Conservation (phyloP, 2,797 vertebrate genomes). For the Pyrocephalus nanus region DNA sequence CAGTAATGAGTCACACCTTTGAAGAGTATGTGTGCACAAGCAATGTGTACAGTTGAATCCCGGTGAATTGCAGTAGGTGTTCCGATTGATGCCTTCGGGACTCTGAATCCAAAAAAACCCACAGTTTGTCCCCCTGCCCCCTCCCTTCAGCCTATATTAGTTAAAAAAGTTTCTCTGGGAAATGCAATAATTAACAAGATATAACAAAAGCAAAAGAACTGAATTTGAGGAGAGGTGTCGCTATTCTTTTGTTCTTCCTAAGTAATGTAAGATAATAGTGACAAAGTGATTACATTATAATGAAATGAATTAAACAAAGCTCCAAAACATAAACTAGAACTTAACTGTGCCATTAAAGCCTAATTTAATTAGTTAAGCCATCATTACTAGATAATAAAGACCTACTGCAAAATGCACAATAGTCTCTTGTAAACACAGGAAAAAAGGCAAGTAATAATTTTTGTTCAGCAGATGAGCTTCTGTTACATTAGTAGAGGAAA, state of each 20-base stretch:
- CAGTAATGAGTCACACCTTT: background rate
- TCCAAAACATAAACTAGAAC: slow-evolving; percentile 83
- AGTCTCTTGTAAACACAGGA: slow-evolving; percentile 68
- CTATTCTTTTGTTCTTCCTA: slow-evolving; percentile 64
- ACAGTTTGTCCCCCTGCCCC: background rate
- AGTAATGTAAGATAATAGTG: slow-evolving; percentile 72
- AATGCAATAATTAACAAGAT: slow-evolving; percentile 65
- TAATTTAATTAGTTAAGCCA: slow-evolving; percentile 79
- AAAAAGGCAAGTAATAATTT: slow-evolving; percentile 75
- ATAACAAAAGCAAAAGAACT: slow-evolving; percentile 68
- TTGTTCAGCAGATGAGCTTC: slow-evolving; percentile 74
- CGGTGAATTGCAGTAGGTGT: background rate
- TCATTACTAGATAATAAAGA: slow-evolving; percentile 82
- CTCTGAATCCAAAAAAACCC: slow-evolving; percentile 10
- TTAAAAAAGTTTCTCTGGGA: slow-evolving; percentile 69
- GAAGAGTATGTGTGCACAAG: background rate
- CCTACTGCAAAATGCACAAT: slow-evolving; percentile 73
- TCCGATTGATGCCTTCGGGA: background rate
- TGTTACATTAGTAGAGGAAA: slow-evolving; percentile 70
- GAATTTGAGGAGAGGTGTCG: slow-evolving; percentile 31
- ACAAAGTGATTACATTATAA: slow-evolving; percentile 75
- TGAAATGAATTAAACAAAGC: slow-evolving; percentile 80
- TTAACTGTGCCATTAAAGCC: slow-evolving; percentile 80
- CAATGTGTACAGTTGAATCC: background rate
- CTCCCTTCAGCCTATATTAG: background rate